Evolutionary conservation across 2,888 invertebrate species (phyloP).

Genomic region (Marronus borbonicus): DNA sequence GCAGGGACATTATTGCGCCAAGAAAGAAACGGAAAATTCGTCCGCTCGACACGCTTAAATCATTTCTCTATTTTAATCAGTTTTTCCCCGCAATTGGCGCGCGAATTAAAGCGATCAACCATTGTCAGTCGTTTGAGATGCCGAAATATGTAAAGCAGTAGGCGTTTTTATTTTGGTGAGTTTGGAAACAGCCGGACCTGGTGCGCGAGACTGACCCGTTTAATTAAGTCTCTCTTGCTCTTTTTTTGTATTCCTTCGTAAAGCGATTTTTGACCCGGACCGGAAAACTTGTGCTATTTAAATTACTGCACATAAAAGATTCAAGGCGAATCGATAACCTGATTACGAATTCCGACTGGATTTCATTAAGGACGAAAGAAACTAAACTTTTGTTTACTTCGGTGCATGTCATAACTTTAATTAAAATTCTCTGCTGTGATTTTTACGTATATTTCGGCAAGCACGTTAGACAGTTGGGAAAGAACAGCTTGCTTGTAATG

Average conservation of each 20-base stretch:
- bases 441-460: background rate
- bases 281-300: conserved; percentile 20
- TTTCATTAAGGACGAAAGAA: conserved; percentile 38
- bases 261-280: conserved; percentile 44
- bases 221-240: conserved; percentile 39
- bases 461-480: background rate
- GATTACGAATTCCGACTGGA: conserved; percentile 27
- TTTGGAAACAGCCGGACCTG: conserved; percentile 32
- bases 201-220: conserved; percentile 27
- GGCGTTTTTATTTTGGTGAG: conserved; percentile 37
- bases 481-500: background rate
- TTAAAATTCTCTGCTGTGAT: conserved; percentile 16
- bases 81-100: conserved; percentile 35
- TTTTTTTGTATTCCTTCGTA: conserved; percentile 30
- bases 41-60: conserved; percentile 22
- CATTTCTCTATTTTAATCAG: conserved; percentile 37
- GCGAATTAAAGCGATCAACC: conserved; percentile 34
- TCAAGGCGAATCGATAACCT: conserved; percentile 33
- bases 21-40: conserved; percentile 22
- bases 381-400: conserved; percentile 38
- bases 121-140: conserved; percentile 40
- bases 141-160: conserved; percentile 46
- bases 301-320: conserved; percentile 38
- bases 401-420: conserved; percentile 41
- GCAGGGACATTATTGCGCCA: conserved; percentile 14